Base-by-base conservation (phyloP, 2,888 invertebrate species). In the Strigamia maritima region DNA sequence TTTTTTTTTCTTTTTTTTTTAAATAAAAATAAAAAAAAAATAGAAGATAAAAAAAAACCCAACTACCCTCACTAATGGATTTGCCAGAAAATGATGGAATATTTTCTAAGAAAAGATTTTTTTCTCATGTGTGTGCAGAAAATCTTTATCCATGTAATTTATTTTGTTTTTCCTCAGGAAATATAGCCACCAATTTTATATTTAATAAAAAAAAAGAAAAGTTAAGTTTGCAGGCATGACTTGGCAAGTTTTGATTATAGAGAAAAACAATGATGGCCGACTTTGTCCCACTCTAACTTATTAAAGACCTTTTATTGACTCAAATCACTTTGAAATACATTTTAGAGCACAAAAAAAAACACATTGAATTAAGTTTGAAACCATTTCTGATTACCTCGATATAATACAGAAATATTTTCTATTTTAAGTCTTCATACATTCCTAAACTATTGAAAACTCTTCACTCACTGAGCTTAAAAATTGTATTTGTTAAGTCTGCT, bases 31-130 rank as follows among this genome's bases (percentile, higher is more conserved):
- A 12, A 14, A 8, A 22, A 19, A 6, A 22, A 22, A 70, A 26
- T 28, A 28, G 4, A 70, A 70, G 26, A 26, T 8, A 3, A 26
- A n/a, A 70, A 70, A 28, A 70, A 70, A 26, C 26, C 70, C 28
- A 26, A 28, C 26, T 70, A 70, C 70, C 70, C 28, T 26, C 7
- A 19, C 19, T 54, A 54, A 54, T 54, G 54, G 54, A 54, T 54
- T 54, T 19, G 54, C 54, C 54, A 54, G 54, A 54, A 54, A 54
- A 54, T 54, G 54, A 54, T 54, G 54, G 54, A 54, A 54, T 54
- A 54, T 54, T 54, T 54, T 54, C 54, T 54, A 19, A 54, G 54
- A 54, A 54, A 19, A 35, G 35, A 2, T 35, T 35, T 2, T 54
- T 54, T 54, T 54, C 19, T 54, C 16, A n/a, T 19, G 4, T 54